Percentiles rank a stretch among this genome's conserved stretches.
These are phyloP conservation scores for Enchytraeus crypticus DNA, from an alignment of 2,888 invertebrate genomes.

Conservation along the genomic window DNA sequence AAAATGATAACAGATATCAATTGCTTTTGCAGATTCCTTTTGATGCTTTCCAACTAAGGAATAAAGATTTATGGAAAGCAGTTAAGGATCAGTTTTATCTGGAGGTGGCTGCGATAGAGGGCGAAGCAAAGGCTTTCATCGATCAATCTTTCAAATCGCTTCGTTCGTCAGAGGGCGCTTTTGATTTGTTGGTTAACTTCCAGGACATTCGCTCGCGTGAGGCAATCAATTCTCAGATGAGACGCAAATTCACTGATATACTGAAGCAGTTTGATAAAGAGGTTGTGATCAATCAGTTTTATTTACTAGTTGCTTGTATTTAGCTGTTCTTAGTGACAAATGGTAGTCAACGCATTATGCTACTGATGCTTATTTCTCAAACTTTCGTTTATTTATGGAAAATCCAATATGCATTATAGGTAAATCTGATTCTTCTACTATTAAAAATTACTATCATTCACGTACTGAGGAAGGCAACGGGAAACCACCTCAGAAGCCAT, in stretches of 20 bases:
- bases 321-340: background rate
- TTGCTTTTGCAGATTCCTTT: slow-evolving; percentile 61
- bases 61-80: slow-evolving; percentile 77
- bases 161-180: slow-evolving; percentile 70
- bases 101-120: slow-evolving; percentile 65
- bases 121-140: slow-evolving; percentile 73
- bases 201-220: slow-evolving; percentile 68
- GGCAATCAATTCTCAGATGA: slow-evolving; percentile 63
- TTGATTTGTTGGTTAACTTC: slow-evolving; percentile 70
- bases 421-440: no score
- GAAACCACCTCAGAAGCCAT: no score
- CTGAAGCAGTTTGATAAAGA: slow-evolving; percentile 77
- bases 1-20: background rate
- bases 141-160: slow-evolving; percentile 74
- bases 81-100: slow-evolving; percentile 68
- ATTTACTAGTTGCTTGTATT: background rate
- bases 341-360: background rate
- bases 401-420: no score
- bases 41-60: slow-evolving; percentile 69
- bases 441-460: no score
- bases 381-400: background rate
- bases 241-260: slow-evolving; percentile 73
- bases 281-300: no score
- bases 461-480: no score
- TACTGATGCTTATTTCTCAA: background rate